Conservation (phyloP, 2,797 vertebrate genomes). For the Malurus leucopterus region DNA sequence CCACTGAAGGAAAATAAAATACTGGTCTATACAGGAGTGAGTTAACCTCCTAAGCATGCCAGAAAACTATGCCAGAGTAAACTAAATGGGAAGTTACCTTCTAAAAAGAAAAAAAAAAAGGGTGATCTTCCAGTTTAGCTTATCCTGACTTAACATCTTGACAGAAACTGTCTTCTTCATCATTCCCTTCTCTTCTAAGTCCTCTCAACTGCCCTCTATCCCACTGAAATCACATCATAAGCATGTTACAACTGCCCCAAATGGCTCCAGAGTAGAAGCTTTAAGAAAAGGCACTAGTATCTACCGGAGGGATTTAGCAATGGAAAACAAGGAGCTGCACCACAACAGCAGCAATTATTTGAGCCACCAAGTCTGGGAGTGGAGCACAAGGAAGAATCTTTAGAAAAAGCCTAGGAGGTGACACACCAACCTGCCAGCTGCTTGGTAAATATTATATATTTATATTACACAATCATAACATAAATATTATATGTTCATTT, state of each 20-base stretch:
- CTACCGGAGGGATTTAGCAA: neutral
- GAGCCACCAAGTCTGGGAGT: neutral
- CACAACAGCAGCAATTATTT: neutral
- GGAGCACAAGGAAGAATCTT: conserved; percentile 2
- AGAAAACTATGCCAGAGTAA: neutral
- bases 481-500: neutral
- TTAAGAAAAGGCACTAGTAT: neutral
- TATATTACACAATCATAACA: neutral
- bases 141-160: neutral
- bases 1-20: neutral
- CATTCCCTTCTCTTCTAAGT: neutral
- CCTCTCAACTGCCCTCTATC: neutral
- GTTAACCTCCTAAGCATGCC: neutral
- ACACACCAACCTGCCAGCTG: neutral
- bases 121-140: neutral
- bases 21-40: neutral
- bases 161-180: neutral
- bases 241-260: neutral
- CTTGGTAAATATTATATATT: neutral
- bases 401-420: neutral
- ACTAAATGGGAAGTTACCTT: neutral
- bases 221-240: neutral
- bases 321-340: neutral
- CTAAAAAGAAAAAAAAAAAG: neutral
- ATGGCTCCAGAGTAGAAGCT: neutral